A percentile compares a stretch with the other conserved stretches of the same genome.
Evolutionary conservation across 2,888 invertebrate genomes (phyloP).

Genomic region (Geophilus truncorum): DNA sequence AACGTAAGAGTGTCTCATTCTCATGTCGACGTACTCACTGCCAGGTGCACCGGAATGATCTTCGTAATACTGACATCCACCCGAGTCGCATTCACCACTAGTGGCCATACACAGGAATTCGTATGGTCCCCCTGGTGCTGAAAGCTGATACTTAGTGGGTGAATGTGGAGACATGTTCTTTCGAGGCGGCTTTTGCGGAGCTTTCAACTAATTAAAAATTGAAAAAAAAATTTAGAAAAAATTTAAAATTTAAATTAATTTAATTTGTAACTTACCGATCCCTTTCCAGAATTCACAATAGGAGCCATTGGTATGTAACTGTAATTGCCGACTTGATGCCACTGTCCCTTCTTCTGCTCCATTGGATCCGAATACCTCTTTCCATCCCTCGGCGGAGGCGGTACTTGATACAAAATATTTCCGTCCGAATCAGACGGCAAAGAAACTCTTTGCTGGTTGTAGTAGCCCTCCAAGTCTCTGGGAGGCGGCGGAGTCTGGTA

Average conservation of each 20-base stretch:
- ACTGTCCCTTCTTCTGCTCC: background rate
- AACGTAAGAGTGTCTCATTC: slow-evolving; percentile 37
- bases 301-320: slow-evolving; percentile 58
- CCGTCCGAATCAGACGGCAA: slow-evolving; percentile 32
- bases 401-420: slow-evolving; percentile 35
- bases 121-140: slow-evolving; percentile 35
- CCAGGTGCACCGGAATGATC: slow-evolving; percentile 5
- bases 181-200: slow-evolving; percentile 83
- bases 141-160: slow-evolving; percentile 34
- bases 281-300: background rate
- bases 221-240: background rate
- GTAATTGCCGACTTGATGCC: background rate
- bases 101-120: slow-evolving; percentile 40
- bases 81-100: slow-evolving; percentile 34
- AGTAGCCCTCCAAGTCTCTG: slow-evolving; percentile 41
- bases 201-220: slow-evolving; percentile 60
- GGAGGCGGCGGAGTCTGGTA: slow-evolving; percentile 55
- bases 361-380: slow-evolving; percentile 37
- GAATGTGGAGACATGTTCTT: slow-evolving; percentile 62
- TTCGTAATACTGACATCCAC: slow-evolving; percentile 4
- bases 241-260: too few relatives aligned
- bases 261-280: background rate
- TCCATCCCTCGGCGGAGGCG: slow-evolving; percentile 33
- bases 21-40: slow-evolving; percentile 40
- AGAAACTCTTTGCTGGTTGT: slow-evolving; percentile 36